Evolutionary conservation across 2,888 invertebrate species (phyloP).

Genomic region (Macaria liturata): DNA sequence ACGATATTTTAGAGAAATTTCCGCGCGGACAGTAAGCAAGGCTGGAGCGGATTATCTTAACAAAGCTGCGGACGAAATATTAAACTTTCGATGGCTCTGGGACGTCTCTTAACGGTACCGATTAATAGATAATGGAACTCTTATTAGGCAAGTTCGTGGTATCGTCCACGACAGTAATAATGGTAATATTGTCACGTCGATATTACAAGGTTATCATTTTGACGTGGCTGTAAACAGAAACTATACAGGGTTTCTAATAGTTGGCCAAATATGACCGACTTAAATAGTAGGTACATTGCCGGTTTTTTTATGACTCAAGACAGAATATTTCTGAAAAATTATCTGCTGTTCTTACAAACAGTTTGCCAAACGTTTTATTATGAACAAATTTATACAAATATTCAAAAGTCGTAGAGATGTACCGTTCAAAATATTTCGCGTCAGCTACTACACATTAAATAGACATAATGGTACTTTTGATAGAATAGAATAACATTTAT

Average conservation of each 20-base stretch:
- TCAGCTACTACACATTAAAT: neutral
- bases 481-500: too few relatives aligned
- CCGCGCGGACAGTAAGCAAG: conserved; percentile 21
- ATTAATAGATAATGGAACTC: conserved; percentile 38
- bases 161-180: conserved; percentile 3
- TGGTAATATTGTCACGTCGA: neutral
- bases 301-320: too few relatives aligned
- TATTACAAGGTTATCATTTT: neutral
- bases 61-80: conserved; percentile 43
- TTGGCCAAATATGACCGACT: too few relatives aligned
- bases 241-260: too few relatives aligned
- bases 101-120: conserved; percentile 31
- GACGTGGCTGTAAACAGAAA: too few relatives aligned
- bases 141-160: conserved; percentile 12
- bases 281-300: too few relatives aligned
- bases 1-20: conserved; percentile 33
- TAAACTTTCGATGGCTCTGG: conserved; percentile 40
- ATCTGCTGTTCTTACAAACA: too few relatives aligned
- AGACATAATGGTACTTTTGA: too few relatives aligned
- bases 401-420: too few relatives aligned
- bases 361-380: too few relatives aligned
- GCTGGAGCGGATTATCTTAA: conserved; percentile 41
- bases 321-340: too few relatives aligned
- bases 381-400: too few relatives aligned
- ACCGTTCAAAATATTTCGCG: neutral